These are phyloP conservation scores for Apamea epomidion DNA, from an alignment of 2,888 invertebrate species.

Conservation along the genomic window DNA sequence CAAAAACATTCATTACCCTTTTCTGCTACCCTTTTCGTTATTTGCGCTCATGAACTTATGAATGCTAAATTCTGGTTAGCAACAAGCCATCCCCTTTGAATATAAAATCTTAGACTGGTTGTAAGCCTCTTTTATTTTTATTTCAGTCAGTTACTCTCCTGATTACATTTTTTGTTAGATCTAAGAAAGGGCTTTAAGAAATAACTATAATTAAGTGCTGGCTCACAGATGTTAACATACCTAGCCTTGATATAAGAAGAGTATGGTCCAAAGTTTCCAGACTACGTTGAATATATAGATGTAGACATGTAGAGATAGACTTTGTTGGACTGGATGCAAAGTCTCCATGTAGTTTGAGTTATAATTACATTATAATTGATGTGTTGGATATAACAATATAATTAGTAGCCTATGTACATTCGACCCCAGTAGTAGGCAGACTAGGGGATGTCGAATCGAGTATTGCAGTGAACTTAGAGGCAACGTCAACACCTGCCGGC, in stretches of 20 bases:
- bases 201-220: slow-evolving; percentile 9
- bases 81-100: slow-evolving; percentile 14
- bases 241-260: neutral
- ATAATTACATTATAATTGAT: neutral
- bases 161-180: neutral
- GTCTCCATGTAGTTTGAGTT: neutral
- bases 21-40: slow-evolving; percentile 41
- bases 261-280: neutral
- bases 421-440: neutral
- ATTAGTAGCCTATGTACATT: neutral
- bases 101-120: slow-evolving; percentile 11
- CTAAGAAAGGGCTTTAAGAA: neutral
- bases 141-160: slow-evolving; percentile 1
- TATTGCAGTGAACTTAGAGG: neutral
- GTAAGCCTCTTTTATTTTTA: neutral
- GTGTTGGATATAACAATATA: slow-evolving; percentile 1
- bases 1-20: slow-evolving; percentile 39
- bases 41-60: slow-evolving; percentile 30
- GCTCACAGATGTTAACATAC: neutral
- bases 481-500: too few relatives aligned
- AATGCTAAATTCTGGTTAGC: slow-evolving; percentile 31
- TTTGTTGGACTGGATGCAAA: neutral
- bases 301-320: neutral
- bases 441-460: neutral
- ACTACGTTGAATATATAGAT: neutral